Conservation (phyloP, 1,140 invertebrate genomes). For the Conopomorpha cramerella region DNA sequence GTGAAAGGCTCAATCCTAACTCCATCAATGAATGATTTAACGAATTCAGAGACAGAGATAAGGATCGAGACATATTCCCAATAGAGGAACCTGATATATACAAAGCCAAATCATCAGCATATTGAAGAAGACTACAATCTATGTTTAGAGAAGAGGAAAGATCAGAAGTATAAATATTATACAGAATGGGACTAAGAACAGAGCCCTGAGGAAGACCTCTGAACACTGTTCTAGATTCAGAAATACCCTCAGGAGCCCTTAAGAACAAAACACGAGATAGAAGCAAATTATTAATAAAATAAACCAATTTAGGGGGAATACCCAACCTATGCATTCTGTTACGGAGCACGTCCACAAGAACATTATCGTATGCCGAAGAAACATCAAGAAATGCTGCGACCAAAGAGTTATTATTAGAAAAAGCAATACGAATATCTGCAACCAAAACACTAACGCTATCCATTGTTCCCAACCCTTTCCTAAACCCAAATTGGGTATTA, state of each 20-base stretch:
- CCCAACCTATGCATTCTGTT: constrained; percentile 2
- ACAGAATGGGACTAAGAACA: constrained; percentile 4
- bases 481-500: constrained; percentile 4
- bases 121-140: constrained; percentile 2
- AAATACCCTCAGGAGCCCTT: too few species aligned
- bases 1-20: not conserved
- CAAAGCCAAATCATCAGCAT: constrained; percentile 3
- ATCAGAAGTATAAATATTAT: constrained; percentile 4
- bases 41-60: not conserved
- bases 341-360: constrained; percentile 1
- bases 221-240: constrained; percentile 1
- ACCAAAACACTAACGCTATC: constrained; percentile 3
- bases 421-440: constrained; percentile 3
- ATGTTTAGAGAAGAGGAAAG: not conserved
- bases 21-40: not conserved
- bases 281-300: constrained; percentile 3
- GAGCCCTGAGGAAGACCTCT: constrained; percentile 5
- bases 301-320: not conserved
- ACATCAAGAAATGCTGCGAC: constrained; percentile 4
- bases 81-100: not conserved
- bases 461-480: not conserved
- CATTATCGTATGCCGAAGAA: constrained; percentile 5
- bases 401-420: constrained; percentile 1
- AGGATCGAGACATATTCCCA: not conserved
- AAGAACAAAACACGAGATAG: not conserved